These are phyloP conservation scores for Eurystomus glaucurus DNA, from an alignment of 2,797 vertebrate species.

Conservation along the genomic window DNA sequence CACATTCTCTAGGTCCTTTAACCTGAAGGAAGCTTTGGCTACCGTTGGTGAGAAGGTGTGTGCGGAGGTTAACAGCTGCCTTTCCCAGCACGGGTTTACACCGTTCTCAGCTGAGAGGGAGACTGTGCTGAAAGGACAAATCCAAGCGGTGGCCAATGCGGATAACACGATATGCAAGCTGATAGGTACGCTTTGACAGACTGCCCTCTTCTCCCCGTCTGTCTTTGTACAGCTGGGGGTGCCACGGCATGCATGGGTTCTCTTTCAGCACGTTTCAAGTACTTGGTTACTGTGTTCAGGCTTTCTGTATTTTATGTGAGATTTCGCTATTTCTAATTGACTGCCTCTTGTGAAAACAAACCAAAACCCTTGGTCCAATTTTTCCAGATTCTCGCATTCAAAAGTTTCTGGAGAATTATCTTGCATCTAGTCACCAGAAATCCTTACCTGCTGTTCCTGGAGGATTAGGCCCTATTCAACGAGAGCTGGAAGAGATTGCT, in stretches of 20 bases:
- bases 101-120: constrained; percentile 85
- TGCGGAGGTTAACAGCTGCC: constrained; percentile 88
- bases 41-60: constrained; percentile 91
- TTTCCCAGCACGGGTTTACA: constrained; percentile 88
- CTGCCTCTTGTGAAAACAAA: neutral
- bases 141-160: constrained; percentile 84
- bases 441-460: constrained; percentile 87
- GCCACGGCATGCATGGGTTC: neutral
- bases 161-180: constrained; percentile 92
- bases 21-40: constrained; percentile 86
- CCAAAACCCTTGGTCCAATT: neutral
- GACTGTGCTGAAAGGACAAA: constrained; percentile 90
- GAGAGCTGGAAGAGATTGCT: constrained; percentile 92
- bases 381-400: constrained; percentile 91
- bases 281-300: neutral
- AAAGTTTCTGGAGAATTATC: constrained; percentile 88
- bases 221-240: neutral
- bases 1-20: constrained; percentile 85
- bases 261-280: neutral
- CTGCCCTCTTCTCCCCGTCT: fast-evolving
- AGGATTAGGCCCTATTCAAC: constrained; percentile 90
- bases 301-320: neutral
- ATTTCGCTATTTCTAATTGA: fast-evolving
- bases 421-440: constrained; percentile 88
- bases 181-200: constrained; percentile 86